A percentile compares a stretch with the other conserved stretches of the same genome.
Evolutionary conservation across 2,797 vertebrate species (phyloP).

Genomic region (Falco cherrug): DNA sequence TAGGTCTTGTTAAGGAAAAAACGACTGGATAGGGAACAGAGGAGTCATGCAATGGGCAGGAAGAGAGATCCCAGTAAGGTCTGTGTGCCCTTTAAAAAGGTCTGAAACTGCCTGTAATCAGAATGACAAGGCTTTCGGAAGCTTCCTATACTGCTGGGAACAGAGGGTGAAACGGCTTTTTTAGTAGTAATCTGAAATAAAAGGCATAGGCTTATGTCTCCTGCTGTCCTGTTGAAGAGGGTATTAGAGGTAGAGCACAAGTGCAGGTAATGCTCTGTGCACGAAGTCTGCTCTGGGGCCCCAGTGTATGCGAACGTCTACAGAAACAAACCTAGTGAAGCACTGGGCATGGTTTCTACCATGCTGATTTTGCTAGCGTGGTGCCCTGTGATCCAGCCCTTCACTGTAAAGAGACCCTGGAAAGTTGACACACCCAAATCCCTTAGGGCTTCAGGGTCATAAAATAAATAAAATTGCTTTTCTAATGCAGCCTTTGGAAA

Average conservation of each 20-base stretch:
- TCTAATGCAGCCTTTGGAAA: conserved; percentile 73
- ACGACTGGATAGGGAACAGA: background rate
- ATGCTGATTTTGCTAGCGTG: background rate
- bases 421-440: background rate
- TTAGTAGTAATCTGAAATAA: background rate
- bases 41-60: background rate
- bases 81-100: background rate
- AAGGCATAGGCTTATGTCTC: background rate
- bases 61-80: background rate
- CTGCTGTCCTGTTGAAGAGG: background rate
- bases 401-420: background rate
- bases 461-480: conserved; percentile 66
- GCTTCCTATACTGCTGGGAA: background rate
- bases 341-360: background rate
- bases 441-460: background rate
- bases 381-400: background rate
- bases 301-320: background rate
- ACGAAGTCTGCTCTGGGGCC: background rate
- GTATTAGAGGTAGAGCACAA: background rate
- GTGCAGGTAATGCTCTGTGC: background rate
- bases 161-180: background rate
- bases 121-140: conserved; percentile 19
- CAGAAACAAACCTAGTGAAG: background rate
- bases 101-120: conserved; percentile 12
- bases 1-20: background rate